Percentiles rank a stretch among this genome's conserved stretches.
Conservation (phyloP, 2,113 vertebrate species). For the Oxyura jamaicensis region DNA sequence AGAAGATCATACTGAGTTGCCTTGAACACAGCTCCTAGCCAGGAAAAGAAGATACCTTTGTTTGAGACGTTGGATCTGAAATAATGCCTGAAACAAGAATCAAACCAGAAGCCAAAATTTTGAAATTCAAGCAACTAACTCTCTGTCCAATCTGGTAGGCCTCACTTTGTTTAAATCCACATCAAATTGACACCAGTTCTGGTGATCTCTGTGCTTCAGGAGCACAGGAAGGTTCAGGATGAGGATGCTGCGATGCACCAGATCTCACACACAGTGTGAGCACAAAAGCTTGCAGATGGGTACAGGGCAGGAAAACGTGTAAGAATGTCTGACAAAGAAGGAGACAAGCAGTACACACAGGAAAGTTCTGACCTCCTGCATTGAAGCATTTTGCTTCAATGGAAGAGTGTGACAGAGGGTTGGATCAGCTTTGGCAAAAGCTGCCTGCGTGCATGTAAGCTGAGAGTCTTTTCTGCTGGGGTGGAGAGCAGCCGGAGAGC, state of each 20-base stretch:
- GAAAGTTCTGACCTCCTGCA: neutral
- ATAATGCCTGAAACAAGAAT: conserved; percentile 25
- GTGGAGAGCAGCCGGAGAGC: neutral
- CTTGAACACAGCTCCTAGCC: conserved; percentile 1
- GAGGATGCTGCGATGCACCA: neutral
- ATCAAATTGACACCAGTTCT: conserved; percentile 5
- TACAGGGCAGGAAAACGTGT: neutral
- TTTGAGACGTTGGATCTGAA: neutral
- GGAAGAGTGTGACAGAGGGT: neutral
- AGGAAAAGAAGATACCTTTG: neutral
- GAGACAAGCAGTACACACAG: fast-evolving
- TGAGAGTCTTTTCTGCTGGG: neutral
- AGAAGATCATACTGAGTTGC: neutral
- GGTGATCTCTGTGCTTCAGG: neutral
- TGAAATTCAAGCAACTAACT: conserved; percentile 34
- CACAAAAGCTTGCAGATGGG: neutral
- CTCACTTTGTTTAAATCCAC: neutral
- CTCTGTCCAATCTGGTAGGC: neutral
- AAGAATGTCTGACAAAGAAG: neutral
- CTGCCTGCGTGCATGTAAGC: neutral
- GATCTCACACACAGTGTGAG: neutral
- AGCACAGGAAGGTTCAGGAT: neutral
- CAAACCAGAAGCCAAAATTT: conserved; percentile 9
- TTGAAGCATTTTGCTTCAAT: neutral
- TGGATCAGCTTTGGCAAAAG: neutral